These are phyloP conservation scores for Miltochrista miniata DNA, from an alignment of 2,888 invertebrate genomes.

Conservation along the genomic window DNA sequence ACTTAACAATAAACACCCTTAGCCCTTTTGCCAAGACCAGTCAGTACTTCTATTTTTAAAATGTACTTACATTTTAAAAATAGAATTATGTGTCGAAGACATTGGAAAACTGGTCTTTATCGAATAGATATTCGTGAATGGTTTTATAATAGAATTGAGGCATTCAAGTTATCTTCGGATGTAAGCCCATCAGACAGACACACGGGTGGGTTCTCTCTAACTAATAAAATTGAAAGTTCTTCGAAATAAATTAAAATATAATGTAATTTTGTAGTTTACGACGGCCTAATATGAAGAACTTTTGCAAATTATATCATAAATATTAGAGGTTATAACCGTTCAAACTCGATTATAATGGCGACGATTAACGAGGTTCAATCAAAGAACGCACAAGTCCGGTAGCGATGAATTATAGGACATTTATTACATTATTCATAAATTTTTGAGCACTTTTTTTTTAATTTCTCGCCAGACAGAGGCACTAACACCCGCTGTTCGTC, in stretches of 20 bases:
- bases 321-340: background rate
- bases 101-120: conserved; percentile 27
- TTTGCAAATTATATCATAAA: conserved; percentile 1
- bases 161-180: conserved; percentile 4
- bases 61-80: background rate
- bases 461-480: conserved; percentile 59
- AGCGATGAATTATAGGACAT: conserved; percentile 40
- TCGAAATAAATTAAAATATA: conserved; percentile 1
- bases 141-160: conserved; percentile 19
- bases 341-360: background rate
- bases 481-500: conserved; percentile 72
- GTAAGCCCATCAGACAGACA: background rate
- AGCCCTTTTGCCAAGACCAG: background rate
- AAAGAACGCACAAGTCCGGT: conserved; percentile 27
- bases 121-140: conserved; percentile 26
- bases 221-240: conserved; percentile 35
- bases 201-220: background rate
- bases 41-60: no score
- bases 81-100: conserved; percentile 27
- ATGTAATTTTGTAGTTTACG: no score
- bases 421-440: conserved; percentile 36
- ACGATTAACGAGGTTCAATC: conserved; percentile 7
- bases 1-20: no score
- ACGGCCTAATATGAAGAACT: background rate
- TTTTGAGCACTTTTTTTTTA: conserved; percentile 55